phyloP scores from a whole-genome alignment of 1,140 invertebrate species.

The Dendrolimus kikuchii region DNA sequence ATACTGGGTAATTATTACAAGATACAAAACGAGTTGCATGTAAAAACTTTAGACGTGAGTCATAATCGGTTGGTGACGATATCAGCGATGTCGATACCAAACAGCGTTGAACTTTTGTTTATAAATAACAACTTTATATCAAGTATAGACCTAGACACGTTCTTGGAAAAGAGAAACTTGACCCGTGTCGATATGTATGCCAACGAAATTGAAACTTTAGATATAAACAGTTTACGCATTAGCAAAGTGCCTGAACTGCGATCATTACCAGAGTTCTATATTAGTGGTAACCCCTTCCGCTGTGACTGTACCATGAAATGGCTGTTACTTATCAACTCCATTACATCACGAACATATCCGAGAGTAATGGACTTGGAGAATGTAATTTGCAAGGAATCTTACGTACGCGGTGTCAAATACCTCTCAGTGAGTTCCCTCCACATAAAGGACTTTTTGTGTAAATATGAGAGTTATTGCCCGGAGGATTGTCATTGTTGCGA shows the following conservation, averaged over 20 bases:
- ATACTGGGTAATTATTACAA: slow-evolving; percentile 83
- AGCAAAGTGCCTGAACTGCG: slow-evolving; percentile 74
- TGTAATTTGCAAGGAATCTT: slow-evolving; percentile 86
- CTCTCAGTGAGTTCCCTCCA: slow-evolving; percentile 81
- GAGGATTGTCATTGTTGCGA: slow-evolving; percentile 90
- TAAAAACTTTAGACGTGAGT: slow-evolving; percentile 84
- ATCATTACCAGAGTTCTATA: slow-evolving; percentile 86
- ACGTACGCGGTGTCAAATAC: slow-evolving; percentile 80
- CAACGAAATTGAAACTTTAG: slow-evolving; percentile 85
- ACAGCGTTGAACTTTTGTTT: slow-evolving; percentile 85
- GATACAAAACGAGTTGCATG: slow-evolving; percentile 73
- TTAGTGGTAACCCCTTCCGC: slow-evolving; percentile 90
- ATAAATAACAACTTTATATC: slow-evolving; percentile 88
- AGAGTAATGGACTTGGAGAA: slow-evolving; percentile 86
- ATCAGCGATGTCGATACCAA: slow-evolving; percentile 80
- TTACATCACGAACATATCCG: slow-evolving; percentile 82
- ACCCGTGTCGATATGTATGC: slow-evolving; percentile 88
- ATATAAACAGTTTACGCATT: slow-evolving; percentile 83
- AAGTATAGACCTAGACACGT: slow-evolving; percentile 83
- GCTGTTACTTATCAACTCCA: slow-evolving; percentile 85
- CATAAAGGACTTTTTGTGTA: slow-evolving; percentile 85
- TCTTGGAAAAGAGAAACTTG: slow-evolving; percentile 84
- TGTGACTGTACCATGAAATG: slow-evolving; percentile 92
- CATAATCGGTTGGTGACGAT: slow-evolving; percentile 85
- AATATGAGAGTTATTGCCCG: slow-evolving; percentile 86